Conservation (phyloP, 2,797 vertebrate genomes). For the Ibycter americanus region DNA sequence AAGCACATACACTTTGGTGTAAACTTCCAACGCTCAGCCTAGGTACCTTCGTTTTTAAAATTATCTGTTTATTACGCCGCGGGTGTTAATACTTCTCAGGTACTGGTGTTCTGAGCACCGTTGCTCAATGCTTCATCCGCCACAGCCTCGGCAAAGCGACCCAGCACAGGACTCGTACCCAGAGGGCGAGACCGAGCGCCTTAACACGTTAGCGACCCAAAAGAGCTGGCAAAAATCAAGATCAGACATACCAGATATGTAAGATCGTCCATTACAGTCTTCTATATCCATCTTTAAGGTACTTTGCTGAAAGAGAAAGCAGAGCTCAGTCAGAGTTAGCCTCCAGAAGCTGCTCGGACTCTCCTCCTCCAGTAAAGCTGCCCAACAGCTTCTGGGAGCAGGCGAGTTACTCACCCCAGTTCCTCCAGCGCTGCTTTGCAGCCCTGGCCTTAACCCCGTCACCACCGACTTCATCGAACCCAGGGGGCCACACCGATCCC, state of each 20-base stretch:
- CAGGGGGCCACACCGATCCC: fast-evolving
- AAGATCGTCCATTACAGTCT: constrained; percentile 91
- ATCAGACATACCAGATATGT: constrained; percentile 84
- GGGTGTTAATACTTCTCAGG: not conserved
- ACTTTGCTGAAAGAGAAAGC: constrained; percentile 77
- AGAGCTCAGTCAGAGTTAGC: not conserved
- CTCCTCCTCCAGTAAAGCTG: not conserved
- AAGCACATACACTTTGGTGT: not conserved
- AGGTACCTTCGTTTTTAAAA: too few relatives aligned
- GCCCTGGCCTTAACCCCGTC: not conserved
- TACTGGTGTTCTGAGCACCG: not conserved
- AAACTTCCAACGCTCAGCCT: not conserved
- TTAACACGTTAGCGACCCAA: not conserved
- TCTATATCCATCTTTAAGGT: constrained; percentile 92
- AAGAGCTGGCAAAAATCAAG: not conserved
- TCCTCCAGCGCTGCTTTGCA: not conserved
- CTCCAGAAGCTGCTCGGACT: not conserved
- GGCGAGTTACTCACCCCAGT: not conserved
- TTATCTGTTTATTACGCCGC: fast-evolving
- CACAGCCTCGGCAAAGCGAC: not conserved
- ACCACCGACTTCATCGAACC: not conserved
- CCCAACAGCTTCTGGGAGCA: not conserved
- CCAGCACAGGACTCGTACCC: not conserved
- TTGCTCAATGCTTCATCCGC: not conserved
- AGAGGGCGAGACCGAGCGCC: not conserved